phyloP scores from a whole-genome alignment of 2,797 vertebrate species.

The Rousettus madagascariensis region DNA sequence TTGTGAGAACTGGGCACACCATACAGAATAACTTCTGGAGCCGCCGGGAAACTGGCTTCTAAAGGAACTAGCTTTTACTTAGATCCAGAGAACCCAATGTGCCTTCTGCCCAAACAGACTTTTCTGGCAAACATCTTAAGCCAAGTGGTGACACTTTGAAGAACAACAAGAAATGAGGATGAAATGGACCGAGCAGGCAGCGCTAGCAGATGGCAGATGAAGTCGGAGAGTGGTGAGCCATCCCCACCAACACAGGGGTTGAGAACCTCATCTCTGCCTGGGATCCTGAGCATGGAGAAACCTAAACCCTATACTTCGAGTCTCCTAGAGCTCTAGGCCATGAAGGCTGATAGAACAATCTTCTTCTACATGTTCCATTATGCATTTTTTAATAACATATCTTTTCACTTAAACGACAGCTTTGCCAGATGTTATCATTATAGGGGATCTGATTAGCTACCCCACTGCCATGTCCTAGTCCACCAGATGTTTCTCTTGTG shows the following conservation, averaged over 20 bases:
- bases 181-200: neutral
- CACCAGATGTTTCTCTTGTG: neutral
- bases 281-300: neutral
- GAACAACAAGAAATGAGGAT: neutral
- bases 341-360: neutral
- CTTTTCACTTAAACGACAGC: neutral
- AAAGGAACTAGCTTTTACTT: neutral
- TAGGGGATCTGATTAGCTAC: neutral
- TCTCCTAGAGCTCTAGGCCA: neutral
- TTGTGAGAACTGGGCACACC: neutral
- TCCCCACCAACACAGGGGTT: neutral
- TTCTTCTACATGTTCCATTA: neutral
- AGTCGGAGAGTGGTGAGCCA: neutral
- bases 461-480: fast-evolving
- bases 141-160: neutral
- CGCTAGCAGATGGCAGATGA: neutral
- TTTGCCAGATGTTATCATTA: neutral
- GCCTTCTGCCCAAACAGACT: neutral
- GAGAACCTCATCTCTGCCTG: neutral
- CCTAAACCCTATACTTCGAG: neutral
- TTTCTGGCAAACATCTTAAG: neutral
- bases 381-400: neutral
- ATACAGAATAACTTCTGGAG: neutral
- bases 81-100: neutral
- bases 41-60: neutral